Evolutionary conservation across 2,797 vertebrate genomes (phyloP).

Genomic region (Mormyrops boulengeri): DNA sequence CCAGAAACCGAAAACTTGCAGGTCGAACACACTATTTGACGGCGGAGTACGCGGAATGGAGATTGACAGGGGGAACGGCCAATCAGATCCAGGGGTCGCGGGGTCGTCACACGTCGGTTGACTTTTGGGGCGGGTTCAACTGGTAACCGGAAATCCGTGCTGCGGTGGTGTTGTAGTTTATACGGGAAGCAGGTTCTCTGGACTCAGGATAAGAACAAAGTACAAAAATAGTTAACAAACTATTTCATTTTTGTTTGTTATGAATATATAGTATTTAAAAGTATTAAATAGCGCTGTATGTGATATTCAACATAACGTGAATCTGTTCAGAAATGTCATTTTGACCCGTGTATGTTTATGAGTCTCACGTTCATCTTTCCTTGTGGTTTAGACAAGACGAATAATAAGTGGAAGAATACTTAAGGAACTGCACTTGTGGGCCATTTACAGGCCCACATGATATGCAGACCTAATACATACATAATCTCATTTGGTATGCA

Average conservation of each 20-base stretch:
- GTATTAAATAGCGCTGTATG: not conserved
- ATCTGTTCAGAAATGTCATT: not conserved
- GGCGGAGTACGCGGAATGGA: slow-evolving; percentile 29
- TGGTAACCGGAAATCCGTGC: not conserved
- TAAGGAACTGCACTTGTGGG: not conserved
- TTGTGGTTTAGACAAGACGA: not conserved
- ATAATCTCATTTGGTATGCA: not conserved
- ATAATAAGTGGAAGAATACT: not conserved
- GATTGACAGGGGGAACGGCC: not conserved
- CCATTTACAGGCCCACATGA: not conserved
- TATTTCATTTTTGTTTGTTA: not conserved
- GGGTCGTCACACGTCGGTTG: not conserved
- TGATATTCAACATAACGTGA: not conserved
- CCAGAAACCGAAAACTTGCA: slow-evolving; percentile 58
- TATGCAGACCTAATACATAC: not conserved
- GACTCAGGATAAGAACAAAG: not conserved
- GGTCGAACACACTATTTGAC: slow-evolving; percentile 55
- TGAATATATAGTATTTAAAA: not conserved
- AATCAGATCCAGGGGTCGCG: not conserved
- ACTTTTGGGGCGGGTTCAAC: not conserved
- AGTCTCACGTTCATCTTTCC: not conserved
- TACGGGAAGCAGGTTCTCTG: not conserved
- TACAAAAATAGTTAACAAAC: not conserved
- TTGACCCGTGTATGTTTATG: not conserved
- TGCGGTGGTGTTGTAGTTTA: not conserved